Evolutionary conservation across 1,140 invertebrate species (phyloP), one percentile per base, ranked within the genome.

Genomic region (Drosophila ercepeae): DNA sequence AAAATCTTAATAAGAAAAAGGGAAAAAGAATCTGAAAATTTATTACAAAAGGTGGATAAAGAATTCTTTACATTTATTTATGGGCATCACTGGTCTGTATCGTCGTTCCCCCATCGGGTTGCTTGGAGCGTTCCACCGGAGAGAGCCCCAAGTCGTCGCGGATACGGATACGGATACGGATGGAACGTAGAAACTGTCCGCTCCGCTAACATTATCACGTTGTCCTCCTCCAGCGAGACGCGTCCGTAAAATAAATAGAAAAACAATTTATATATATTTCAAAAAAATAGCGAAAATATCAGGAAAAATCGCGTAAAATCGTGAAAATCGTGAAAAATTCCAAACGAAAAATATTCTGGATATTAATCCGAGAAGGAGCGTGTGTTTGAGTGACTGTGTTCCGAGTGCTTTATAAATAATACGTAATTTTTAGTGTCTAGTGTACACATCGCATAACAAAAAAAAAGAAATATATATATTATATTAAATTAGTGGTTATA

Each of bases 151-250:
- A 11, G 29, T 32, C 29, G 29, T 32, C 29, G 29, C 29, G 29
- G 9, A 32, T 32, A 32, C 29, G 29, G 29, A 9, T 32, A 32
- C 29, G 29, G 29, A 32, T 32, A 32, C 29, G 29, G 29, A 32
- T 32, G 29, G 29, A 32, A 32, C 29, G 29, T 32, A 11, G 9
- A 4, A 32, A 9, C 29, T 11, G 29, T 39, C 36, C 36, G 78
- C 72, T 82, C 78, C 86, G 81, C 86, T 84, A 84, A 84, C 81
- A 84, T 81, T 86, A 86, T 76, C 86, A 81, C 81, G 82, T 51
- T 52, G 23, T 32, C 58, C 13, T 46, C 44, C 44, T 46, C 44
- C 44, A 29, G 27, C 25, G 23, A 19, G 63, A 41, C 58, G 48
- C 76, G 79, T 70, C 63, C 52, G 75, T 60, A 53, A 69, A 78